Evolutionary conservation across 1,140 invertebrate genomes (phyloP).

Genomic region (Streblospio benedicti): DNA sequence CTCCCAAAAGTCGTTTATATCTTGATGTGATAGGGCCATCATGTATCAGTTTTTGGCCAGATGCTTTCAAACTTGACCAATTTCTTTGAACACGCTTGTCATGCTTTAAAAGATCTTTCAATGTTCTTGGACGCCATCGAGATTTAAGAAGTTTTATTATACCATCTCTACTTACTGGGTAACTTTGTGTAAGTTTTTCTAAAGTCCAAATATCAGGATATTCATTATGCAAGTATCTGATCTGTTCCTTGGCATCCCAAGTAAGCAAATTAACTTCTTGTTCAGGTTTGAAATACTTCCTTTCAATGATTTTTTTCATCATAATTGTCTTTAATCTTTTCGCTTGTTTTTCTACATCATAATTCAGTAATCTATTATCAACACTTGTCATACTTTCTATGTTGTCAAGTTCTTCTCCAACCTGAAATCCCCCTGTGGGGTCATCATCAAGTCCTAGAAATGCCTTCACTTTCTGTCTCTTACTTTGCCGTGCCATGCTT

Average conservation of each 20-base stretch:
- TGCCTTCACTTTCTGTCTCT: too few relatives aligned
- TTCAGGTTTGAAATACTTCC: slow-evolving; percentile 64
- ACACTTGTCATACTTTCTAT: too few relatives aligned
- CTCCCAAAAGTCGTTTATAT: slow-evolving; percentile 13
- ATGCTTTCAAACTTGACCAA: slow-evolving; percentile 23
- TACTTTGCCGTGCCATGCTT: too few relatives aligned
- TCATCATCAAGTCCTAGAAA: too few relatives aligned
- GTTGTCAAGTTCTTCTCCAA: too few relatives aligned
- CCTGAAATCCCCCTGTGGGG: too few relatives aligned
- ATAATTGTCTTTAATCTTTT: slow-evolving; percentile 42
- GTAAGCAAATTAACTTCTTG: slow-evolving; percentile 65
- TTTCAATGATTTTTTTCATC: slow-evolving; percentile 56
- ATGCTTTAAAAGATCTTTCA: slow-evolving; percentile 28
- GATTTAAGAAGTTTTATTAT: slow-evolving; percentile 28
- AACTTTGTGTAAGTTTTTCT: slow-evolving; percentile 65
- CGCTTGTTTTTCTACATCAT: too few relatives aligned
- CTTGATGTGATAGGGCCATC: slow-evolving; percentile 12
- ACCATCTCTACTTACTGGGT: slow-evolving; percentile 60
- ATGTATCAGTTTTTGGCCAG: slow-evolving; percentile 1
- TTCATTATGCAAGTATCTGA: slow-evolving; percentile 57
- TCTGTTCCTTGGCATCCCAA: slow-evolving; percentile 74
- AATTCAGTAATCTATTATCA: too few relatives aligned
- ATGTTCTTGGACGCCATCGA: slow-evolving; percentile 17
- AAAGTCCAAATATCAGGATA: slow-evolving; percentile 65
- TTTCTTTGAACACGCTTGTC: slow-evolving; percentile 27